phyloP scores from a whole-genome alignment of 2,888 invertebrate genomes.

The Mesochorus sp. region DNA sequence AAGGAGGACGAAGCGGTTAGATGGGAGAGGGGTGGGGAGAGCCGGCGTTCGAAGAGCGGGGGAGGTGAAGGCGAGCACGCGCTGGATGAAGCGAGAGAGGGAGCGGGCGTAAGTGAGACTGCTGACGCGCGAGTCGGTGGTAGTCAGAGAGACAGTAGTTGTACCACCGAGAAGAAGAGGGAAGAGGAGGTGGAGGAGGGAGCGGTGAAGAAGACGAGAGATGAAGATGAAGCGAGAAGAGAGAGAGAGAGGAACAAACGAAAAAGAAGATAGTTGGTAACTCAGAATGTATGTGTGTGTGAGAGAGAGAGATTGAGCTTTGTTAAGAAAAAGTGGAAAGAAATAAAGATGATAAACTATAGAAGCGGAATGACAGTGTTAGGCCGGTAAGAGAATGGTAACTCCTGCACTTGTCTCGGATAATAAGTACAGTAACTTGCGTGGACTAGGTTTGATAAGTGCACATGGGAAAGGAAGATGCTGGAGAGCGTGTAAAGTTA shows the following conservation, averaged over 20 bases:
- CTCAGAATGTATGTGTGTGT: background rate
- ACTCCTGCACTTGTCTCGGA: background rate
- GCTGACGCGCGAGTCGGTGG: slow-evolving; percentile 67
- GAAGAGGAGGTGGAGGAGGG: slow-evolving; percentile 38
- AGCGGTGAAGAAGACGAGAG: slow-evolving; percentile 33
- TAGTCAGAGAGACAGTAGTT: slow-evolving; percentile 62
- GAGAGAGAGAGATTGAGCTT: background rate
- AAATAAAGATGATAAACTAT: background rate
- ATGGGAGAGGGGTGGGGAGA: slow-evolving; percentile 40
- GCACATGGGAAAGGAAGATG: background rate
- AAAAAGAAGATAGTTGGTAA: slow-evolving; percentile 22
- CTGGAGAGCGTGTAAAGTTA: slow-evolving; percentile 5
- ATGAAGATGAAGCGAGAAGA: slow-evolving; percentile 9
- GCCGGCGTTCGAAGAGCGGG: slow-evolving; percentile 52
- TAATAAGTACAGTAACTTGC: background rate
- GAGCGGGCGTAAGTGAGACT: slow-evolving; percentile 65
- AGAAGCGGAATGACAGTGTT: background rate
- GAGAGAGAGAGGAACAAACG: slow-evolving; percentile 19
- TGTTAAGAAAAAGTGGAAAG: background rate
- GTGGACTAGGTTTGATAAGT: too few species aligned
- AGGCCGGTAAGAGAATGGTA: slow-evolving; percentile 1
- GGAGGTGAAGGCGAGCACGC: slow-evolving; percentile 60
- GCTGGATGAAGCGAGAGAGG: slow-evolving; percentile 65
- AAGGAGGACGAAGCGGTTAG: slow-evolving; percentile 36
- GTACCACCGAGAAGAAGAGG: slow-evolving; percentile 8